Evolutionary conservation across 2,888 invertebrate species (phyloP).

Genomic region (Caenorhabditis parvicauda): DNA sequence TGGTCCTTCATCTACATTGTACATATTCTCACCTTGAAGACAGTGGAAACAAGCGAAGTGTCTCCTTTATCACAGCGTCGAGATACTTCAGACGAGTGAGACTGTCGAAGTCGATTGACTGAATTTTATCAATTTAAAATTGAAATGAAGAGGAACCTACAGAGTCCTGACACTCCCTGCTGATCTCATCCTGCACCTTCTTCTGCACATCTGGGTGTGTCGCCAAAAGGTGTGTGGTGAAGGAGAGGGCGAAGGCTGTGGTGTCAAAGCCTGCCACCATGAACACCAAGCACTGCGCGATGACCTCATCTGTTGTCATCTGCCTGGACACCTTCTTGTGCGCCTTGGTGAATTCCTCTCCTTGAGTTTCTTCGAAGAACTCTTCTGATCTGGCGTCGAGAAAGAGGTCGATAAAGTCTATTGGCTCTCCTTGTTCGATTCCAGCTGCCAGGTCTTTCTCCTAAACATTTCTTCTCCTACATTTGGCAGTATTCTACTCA

Average conservation of each 20-base stretch:
- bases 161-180: conserved; percentile 29
- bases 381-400: conserved; percentile 38
- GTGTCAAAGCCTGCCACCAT: conserved; percentile 67
- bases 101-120: conserved; percentile 24
- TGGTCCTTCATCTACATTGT: neutral
- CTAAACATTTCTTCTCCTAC: too few species aligned
- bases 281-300: conserved; percentile 48
- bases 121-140: neutral
- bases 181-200: conserved; percentile 43
- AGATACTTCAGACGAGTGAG: conserved; percentile 33
- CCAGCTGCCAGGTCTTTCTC: conserved; percentile 15
- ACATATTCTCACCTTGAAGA: conserved; percentile 23
- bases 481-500: too few species aligned
- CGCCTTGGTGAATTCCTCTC: too few species aligned
- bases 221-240: conserved; percentile 65
- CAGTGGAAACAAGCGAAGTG: conserved; percentile 31
- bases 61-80: conserved; percentile 37
- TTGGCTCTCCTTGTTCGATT: conserved; percentile 14
- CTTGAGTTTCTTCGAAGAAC: conserved; percentile 11
- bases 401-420: conserved; percentile 49
- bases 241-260: conserved; percentile 66
- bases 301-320: conserved; percentile 44
- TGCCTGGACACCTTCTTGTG: conserved; percentile 28
- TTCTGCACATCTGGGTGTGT: conserved; percentile 59
- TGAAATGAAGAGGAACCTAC: too few species aligned